Conservation (phyloP, 2,888 invertebrate species). For the Macropis europaea region DNA sequence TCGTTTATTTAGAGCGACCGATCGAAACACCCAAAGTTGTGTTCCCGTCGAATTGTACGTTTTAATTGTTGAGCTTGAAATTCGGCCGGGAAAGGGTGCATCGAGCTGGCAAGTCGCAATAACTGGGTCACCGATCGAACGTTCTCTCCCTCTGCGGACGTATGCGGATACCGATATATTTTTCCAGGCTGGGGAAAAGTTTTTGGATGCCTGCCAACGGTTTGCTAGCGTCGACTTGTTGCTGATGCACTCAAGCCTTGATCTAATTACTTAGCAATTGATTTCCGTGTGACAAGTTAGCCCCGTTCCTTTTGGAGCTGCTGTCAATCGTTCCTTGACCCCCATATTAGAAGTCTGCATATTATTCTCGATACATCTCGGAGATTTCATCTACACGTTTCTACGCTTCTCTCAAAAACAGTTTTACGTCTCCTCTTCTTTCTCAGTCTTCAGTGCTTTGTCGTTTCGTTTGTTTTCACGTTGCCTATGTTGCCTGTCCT, state of each 20-base stretch:
- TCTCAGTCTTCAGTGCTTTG: no score
- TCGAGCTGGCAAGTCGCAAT: not conserved
- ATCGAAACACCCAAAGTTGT: no score
- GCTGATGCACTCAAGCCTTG: constrained; percentile 13
- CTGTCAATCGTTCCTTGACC: no score
- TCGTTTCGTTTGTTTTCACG: no score
- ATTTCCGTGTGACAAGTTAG: not conserved
- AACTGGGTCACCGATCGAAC: constrained; percentile 45
- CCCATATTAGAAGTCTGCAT: no score
- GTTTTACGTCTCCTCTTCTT: no score
- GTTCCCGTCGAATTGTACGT: constrained; percentile 9
- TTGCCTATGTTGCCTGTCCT: no score
- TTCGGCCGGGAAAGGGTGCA: constrained; percentile 8
- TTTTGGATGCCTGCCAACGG: constrained; percentile 40
- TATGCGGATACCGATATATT: constrained; percentile 47
- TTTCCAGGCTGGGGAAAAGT: constrained; percentile 24
- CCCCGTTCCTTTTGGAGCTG: no score
- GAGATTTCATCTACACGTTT: no score
- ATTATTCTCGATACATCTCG: no score
- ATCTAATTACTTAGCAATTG: constrained; percentile 16
- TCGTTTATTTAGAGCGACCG: constrained; percentile 27
- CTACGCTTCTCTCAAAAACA: no score
- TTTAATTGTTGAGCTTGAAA: constrained; percentile 28
- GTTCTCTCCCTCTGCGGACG: constrained; percentile 42
- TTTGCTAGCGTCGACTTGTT: constrained; percentile 51